Evolutionary conservation across 2,888 invertebrate genomes (phyloP), one percentile per base, ranked within the genome.

Genomic region (Nomada hirtipes): DNA sequence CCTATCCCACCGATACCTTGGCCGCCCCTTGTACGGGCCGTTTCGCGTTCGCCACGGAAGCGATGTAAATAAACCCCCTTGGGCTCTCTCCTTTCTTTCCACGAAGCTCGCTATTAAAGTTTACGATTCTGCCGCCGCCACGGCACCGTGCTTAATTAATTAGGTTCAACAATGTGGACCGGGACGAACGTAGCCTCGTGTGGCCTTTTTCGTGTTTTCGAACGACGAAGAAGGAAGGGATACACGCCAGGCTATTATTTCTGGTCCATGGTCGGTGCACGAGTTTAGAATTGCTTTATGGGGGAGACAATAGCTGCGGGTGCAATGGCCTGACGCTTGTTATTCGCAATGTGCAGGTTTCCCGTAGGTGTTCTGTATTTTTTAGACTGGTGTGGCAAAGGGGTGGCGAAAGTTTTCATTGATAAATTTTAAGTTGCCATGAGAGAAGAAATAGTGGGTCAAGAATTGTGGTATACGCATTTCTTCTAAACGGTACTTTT

Each of bases 61-160:
- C 84, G 82, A 88, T 82, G 86, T 85, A 83, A 88, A 88, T 86
- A 88, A 88, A 88, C 61, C 70, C 81, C 65, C 80, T 72, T 69
- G 64, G 68, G 71, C 73, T 76, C 26, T 78, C 77, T 70, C 69
- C 82, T 88, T 79, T 86, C 80, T 82, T 90, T 89, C 89, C 82
- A 85, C 82, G 89, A 89, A 88, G 78, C 75, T 87, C 72, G 79
- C 75, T 83, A 88, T 89, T 86, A 84, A 85, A 76, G 79, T 89
- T 91, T 89, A 89, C 86, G 90, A 87, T 87, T 80, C 76, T 74
- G 76, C 76, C 87, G 78, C 65, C 74, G 76, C 88, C 84, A 85
- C 73, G 79, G 80, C 81, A 71, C 81, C 73, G 82, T 79, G 83
- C 75, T 89, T 91, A 91, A 91, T 90, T 91, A 91, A 91, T 91